Conservation (phyloP, 2,797 vertebrate genomes). For the Manis crassicaudata region DNA sequence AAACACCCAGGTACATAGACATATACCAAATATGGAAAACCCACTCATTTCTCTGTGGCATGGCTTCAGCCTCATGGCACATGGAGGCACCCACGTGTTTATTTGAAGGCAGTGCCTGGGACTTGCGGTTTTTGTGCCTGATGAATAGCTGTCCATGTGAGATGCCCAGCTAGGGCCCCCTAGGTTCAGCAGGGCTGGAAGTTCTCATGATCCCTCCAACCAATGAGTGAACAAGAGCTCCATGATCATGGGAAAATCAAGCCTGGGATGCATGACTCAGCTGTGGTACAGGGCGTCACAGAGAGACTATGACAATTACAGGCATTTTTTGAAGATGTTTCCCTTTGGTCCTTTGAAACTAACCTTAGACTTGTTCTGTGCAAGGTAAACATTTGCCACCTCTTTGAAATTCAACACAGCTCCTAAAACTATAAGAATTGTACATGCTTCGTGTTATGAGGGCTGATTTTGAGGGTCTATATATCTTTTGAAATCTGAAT, state of each 20-base stretch:
- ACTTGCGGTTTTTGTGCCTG: not conserved
- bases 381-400: fast-evolving
- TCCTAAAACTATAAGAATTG: not conserved
- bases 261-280: not conserved
- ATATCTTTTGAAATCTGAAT: not conserved
- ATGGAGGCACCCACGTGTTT: not conserved
- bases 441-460: fast-evolving
- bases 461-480: not conserved
- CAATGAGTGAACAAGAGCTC: not conserved
- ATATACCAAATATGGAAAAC: not conserved
- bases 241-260: not conserved
- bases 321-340: not conserved
- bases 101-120: not conserved
- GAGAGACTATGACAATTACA: not conserved
- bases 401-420: not conserved
- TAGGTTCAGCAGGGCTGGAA: not conserved
- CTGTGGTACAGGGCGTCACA: fast-evolving
- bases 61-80: not conserved
- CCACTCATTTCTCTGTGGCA: not conserved
- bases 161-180: not conserved
- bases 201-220: not conserved
- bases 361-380: not conserved
- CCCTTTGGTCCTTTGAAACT: not conserved
- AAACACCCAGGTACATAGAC: not conserved
- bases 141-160: not conserved